These are phyloP conservation scores for Deilephila porcellus DNA, from an alignment of 2,888 invertebrate genomes.

Conservation along the genomic window DNA sequence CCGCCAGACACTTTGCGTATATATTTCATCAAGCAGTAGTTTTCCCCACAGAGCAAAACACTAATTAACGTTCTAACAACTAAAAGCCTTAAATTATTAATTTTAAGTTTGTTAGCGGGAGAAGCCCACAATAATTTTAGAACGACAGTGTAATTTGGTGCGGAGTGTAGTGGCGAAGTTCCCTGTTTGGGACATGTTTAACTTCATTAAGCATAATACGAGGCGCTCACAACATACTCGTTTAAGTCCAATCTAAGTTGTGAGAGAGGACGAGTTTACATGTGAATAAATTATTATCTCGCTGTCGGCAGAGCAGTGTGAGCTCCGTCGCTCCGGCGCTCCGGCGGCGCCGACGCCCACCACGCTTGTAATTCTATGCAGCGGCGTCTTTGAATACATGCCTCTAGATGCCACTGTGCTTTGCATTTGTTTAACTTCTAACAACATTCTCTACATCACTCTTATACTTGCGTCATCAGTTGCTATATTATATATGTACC, in stretches of 20 bases:
- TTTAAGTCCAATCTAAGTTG: slow-evolving; percentile 85
- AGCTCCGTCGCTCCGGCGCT: slow-evolving; percentile 39
- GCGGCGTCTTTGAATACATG: slow-evolving; percentile 50
- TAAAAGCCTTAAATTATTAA: slow-evolving; percentile 48
- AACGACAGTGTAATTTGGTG: slow-evolving; percentile 58
- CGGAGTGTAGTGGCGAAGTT: slow-evolving; percentile 61
- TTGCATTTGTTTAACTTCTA: slow-evolving; percentile 34
- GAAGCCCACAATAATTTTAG: slow-evolving; percentile 51
- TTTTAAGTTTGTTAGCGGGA: slow-evolving; percentile 37
- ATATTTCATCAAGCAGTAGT: slow-evolving; percentile 13
- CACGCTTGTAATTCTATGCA: slow-evolving; percentile 42
- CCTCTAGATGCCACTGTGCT: slow-evolving; percentile 38
- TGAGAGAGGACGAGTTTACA: slow-evolving; percentile 75
- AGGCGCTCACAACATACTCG: slow-evolving; percentile 77
- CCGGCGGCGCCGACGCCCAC: slow-evolving; percentile 32
- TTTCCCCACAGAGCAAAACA: slow-evolving; percentile 19
- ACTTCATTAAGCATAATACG: slow-evolving; percentile 83
- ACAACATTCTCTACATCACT: not conserved
- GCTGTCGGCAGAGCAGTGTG: slow-evolving; percentile 66
- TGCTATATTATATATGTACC: not conserved
- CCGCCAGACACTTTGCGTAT: slow-evolving; percentile 6
- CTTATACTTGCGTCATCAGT: not conserved
- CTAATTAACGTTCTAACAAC: slow-evolving; percentile 44
- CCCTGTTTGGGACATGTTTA: slow-evolving; percentile 77
- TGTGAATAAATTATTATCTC: slow-evolving; percentile 83